Conservation (phyloP, 2,797 vertebrate genomes). For the Sebastes hubbsi region DNA sequence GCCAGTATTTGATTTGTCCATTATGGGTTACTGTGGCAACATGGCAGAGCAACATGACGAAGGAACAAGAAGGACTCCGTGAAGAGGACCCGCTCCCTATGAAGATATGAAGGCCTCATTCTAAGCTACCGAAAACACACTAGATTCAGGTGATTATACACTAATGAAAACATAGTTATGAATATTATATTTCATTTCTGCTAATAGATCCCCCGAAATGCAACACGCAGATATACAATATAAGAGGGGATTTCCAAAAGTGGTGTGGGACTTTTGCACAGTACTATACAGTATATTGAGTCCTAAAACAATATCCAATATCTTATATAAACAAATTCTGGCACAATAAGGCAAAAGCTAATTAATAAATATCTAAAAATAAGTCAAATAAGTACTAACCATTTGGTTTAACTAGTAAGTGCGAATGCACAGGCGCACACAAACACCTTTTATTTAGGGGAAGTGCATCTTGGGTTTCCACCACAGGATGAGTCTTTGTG, state of each 20-base stretch:
- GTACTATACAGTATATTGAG: background rate
- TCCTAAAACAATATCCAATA: slow-evolving; percentile 2
- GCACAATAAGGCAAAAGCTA: background rate
- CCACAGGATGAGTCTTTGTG: slow-evolving; percentile 81
- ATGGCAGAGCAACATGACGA: too few relatives aligned
- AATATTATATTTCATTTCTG: too few relatives aligned
- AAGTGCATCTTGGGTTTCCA: slow-evolving; percentile 86
- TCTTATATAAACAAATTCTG: background rate
- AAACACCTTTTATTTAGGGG: slow-evolving; percentile 64
- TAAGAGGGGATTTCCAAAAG: background rate
- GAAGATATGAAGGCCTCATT: too few relatives aligned
- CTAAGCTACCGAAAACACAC: too few relatives aligned
- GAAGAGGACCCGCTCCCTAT: too few relatives aligned
- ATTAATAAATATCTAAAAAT: background rate
- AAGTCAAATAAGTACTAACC: slow-evolving; percentile 1
- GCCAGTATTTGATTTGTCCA: too few relatives aligned
- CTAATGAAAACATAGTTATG: too few relatives aligned
- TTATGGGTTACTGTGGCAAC: too few relatives aligned
- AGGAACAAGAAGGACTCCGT: too few relatives aligned
- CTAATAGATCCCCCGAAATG: too few relatives aligned
- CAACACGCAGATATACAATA: too few relatives aligned
- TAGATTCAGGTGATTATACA: too few relatives aligned
- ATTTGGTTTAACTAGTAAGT: background rate
- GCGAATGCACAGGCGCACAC: background rate
- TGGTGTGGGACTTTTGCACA: background rate